A percentile compares a stretch with the other conserved stretches of the same genome.
phyloP scores from a whole-genome alignment of 1,140 invertebrate species.

The Homarus americanus region DNA sequence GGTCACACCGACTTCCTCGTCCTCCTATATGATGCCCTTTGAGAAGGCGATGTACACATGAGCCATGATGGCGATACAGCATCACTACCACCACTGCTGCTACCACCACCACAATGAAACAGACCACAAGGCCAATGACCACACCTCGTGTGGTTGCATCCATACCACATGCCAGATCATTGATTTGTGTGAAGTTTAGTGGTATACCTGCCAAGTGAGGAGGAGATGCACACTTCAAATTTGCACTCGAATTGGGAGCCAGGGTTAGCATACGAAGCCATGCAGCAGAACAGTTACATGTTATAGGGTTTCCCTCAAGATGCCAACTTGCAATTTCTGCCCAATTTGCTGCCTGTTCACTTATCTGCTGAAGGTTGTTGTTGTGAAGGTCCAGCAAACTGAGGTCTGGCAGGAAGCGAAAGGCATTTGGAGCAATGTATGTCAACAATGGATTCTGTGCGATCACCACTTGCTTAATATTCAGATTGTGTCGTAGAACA shows the following conservation, averaged over 20 bases:
- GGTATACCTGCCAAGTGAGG: conserved; percentile 44
- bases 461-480: conserved; percentile 66
- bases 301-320: conserved; percentile 70
- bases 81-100: conserved; percentile 66
- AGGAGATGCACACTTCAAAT: conserved; percentile 60
- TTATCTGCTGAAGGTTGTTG: conserved; percentile 66
- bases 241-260: conserved; percentile 57
- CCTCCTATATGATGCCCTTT: conserved; percentile 70
- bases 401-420: conserved; percentile 68
- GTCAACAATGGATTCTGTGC: conserved; percentile 65
- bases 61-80: conserved; percentile 68
- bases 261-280: conserved; percentile 64
- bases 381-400: conserved; percentile 63
- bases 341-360: conserved; percentile 68
- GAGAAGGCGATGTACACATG: conserved; percentile 68
- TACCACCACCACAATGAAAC: conserved; percentile 51
- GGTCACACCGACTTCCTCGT: conserved; percentile 44
- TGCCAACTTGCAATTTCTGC: conserved; percentile 69
- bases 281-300: conserved; percentile 72
- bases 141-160: conserved; percentile 68
- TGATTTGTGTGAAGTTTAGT: conserved; percentile 57
- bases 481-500: conserved; percentile 62
- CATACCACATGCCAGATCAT: conserved; percentile 72
- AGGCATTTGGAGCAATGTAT: conserved; percentile 60
- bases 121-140: conserved; percentile 68